These are phyloP conservation scores for Halcyon chelicuti DNA, from an alignment of 2,797 vertebrate genomes.

Conservation along the genomic window DNA sequence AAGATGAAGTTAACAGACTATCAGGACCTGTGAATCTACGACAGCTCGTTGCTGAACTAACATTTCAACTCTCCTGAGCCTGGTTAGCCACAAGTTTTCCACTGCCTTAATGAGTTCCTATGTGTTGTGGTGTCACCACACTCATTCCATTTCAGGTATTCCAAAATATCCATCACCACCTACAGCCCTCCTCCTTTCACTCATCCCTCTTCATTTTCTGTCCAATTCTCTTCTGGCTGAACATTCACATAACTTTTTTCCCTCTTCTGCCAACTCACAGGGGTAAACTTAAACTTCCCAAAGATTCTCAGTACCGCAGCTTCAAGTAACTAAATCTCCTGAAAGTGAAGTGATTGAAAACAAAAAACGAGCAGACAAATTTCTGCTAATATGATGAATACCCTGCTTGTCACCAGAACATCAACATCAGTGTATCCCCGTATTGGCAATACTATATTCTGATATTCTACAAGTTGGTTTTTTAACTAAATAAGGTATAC, in stretches of 20 bases:
- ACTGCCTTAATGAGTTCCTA: not conserved
- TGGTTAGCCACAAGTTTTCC: not conserved
- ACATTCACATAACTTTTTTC: not conserved
- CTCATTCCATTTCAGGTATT: not conserved
- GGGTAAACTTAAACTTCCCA: no score
- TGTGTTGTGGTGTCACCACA: accelerated
- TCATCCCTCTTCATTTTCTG: not conserved
- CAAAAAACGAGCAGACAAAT: not conserved
- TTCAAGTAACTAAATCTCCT: not conserved
- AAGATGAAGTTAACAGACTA: not conserved
- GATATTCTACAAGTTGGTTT: not conserved
- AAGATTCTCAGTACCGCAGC: not conserved
- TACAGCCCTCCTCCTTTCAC: not conserved
- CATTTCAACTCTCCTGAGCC: not conserved
- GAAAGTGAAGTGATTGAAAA: not conserved
- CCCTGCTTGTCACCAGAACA: not conserved
- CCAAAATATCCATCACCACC: not conserved
- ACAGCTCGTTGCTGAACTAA: not conserved
- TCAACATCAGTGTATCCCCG: not conserved
- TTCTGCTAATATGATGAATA: not conserved
- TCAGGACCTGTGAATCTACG: not conserved
- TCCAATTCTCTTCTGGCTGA: not conserved
- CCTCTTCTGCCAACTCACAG: not conserved
- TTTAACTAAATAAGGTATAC: not conserved
- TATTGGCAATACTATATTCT: not conserved